Evolutionary conservation across 1,140 invertebrate species (phyloP).

Genomic region (Chrysomallon squamiferum): DNA sequence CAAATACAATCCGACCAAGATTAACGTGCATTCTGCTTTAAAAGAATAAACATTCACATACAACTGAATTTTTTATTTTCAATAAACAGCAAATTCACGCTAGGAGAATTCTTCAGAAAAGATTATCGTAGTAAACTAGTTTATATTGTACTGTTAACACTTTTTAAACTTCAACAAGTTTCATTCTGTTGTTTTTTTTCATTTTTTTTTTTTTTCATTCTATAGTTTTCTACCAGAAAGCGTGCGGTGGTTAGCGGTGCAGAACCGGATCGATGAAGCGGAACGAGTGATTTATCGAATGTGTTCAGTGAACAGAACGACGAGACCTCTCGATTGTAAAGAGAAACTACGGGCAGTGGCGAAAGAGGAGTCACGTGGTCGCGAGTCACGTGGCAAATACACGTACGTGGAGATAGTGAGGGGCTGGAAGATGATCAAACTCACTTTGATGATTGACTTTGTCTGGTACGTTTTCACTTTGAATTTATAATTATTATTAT

Average conservation of each 20-base stretch:
- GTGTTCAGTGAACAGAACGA: conserved; percentile 23
- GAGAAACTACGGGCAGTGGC: conserved; percentile 8
- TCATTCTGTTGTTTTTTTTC: too few relatives aligned
- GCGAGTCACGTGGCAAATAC: conserved; percentile 11
- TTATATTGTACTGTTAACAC: too few relatives aligned
- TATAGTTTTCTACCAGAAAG: conserved; percentile 42
- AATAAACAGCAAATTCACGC: too few relatives aligned
- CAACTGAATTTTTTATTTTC: too few relatives aligned
- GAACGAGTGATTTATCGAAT: conserved; percentile 27
- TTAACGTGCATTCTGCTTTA: too few relatives aligned
- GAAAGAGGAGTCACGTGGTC: conserved; percentile 1
- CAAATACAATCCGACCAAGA: too few relatives aligned
- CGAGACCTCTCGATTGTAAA: conserved; percentile 1
- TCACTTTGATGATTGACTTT: conserved; percentile 5
- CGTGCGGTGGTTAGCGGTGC: conserved; percentile 32
- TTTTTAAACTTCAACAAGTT: too few relatives aligned
- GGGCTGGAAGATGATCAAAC: conserved; percentile 3
- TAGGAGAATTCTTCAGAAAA: too few relatives aligned
- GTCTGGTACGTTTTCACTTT: conserved; percentile 18
- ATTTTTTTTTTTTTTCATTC: too few relatives aligned
- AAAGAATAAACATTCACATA: too few relatives aligned
- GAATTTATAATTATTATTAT: too few relatives aligned
- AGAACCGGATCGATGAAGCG: conserved; percentile 37
- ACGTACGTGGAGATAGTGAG: conserved; percentile 20
- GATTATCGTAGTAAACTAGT: too few relatives aligned